Conservation (phyloP, 1,140 invertebrate genomes). For the Lucilia cuprina region DNA sequence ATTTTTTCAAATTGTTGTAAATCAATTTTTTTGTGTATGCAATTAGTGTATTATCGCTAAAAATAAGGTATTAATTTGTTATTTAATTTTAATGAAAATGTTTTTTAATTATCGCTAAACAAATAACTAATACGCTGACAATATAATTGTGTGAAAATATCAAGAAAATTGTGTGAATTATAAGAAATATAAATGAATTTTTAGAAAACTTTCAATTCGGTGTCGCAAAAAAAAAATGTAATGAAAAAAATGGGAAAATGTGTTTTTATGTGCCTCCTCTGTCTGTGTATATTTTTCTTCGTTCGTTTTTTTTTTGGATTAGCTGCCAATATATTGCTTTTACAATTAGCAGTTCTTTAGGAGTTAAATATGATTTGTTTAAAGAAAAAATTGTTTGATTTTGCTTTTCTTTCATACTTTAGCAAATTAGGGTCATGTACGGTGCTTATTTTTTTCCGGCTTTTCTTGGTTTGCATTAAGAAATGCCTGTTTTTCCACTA, state of each 20-base stretch:
- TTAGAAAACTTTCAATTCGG: neutral
- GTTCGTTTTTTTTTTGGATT: neutral
- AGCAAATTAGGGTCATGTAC: neutral
- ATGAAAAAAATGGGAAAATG: neutral
- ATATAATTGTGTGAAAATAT: neutral
- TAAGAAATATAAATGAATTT: neutral
- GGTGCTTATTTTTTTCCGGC: neutral
- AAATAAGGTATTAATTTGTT: conserved; percentile 44
- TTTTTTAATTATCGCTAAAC: neutral
- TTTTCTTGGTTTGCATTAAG: neutral
- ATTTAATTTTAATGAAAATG: neutral
- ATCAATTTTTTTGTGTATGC: conserved; percentile 62
- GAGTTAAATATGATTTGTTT: no score
- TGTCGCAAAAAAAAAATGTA: neutral
- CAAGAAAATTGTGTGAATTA: neutral
- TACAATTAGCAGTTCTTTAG: neutral
- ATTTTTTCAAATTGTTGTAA: conserved; percentile 47
- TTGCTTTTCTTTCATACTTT: neutral
- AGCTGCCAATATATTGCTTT: neutral
- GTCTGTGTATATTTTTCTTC: neutral
- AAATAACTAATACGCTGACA: neutral
- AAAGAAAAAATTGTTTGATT: neutral
- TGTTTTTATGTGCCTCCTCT: conserved; percentile 26
- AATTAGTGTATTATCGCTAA: conserved; percentile 48
- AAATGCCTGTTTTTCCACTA: neutral